Conservation (phyloP, 2,113 vertebrate genomes). For the Brachyistius frenatus region DNA sequence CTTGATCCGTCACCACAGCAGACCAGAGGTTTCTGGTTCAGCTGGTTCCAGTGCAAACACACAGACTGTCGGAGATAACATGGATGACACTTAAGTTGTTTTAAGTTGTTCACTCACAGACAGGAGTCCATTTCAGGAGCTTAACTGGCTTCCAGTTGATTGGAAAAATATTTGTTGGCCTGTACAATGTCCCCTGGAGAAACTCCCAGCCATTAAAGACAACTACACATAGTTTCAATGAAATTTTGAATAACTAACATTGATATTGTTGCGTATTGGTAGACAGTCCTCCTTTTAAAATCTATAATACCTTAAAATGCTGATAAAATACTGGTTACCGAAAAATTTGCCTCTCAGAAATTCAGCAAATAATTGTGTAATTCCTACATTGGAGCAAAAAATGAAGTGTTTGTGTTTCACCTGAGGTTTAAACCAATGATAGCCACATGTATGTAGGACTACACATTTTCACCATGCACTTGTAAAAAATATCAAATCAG, state of each 20-base stretch:
- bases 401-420: too few species aligned
- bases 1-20: neutral
- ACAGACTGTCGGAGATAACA: conserved; percentile 30
- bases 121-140: conserved; percentile 26
- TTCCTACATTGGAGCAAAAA: neutral
- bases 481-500: neutral
- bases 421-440: neutral
- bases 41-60: conserved; percentile 66
- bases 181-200: neutral
- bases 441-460: neutral
- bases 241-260: conserved; percentile 8
- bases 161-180: conserved; percentile 17
- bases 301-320: neutral
- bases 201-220: conserved; percentile 11
- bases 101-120: conserved; percentile 30
- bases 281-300: neutral
- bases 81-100: conserved; percentile 22
- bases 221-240: neutral
- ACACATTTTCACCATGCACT: neutral
- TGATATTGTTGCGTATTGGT: neutral
- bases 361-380: conserved; percentile 1
- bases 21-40: conserved; percentile 30
- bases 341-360: conserved; percentile 10
- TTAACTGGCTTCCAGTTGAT: conserved; percentile 28
- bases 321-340: neutral